phyloP scores from a whole-genome alignment of 2,888 invertebrate genomes.

The Pocota personata region DNA sequence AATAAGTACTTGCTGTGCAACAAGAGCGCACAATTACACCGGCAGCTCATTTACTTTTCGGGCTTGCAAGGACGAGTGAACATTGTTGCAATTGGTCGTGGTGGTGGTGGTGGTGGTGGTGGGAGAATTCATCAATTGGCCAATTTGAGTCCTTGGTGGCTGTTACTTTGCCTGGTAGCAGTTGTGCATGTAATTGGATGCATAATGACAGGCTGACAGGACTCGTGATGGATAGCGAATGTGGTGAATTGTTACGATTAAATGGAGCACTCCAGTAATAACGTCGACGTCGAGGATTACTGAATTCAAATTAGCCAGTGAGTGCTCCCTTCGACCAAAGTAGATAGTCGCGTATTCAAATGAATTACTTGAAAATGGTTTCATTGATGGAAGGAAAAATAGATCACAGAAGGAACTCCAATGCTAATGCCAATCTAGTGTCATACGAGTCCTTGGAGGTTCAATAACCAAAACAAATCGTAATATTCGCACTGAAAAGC shows the following conservation, averaged over 20 bases:
- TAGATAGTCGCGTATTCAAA: constrained; percentile 47
- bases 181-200: constrained; percentile 69
- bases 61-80: constrained; percentile 35
- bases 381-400: not conserved
- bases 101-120: not conserved
- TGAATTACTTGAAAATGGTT: constrained; percentile 51
- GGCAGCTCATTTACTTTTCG: constrained; percentile 59
- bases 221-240: constrained; percentile 55
- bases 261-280: constrained; percentile 27
- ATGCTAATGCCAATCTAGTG: too few species aligned
- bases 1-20: constrained; percentile 36
- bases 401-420: not conserved
- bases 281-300: constrained; percentile 47
- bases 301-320: constrained; percentile 64
- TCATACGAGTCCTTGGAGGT: too few species aligned
- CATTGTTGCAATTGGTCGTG: not conserved
- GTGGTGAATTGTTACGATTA: constrained; percentile 49
- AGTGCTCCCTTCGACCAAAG: constrained; percentile 33
- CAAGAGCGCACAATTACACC: constrained; percentile 62
- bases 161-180: constrained; percentile 17
- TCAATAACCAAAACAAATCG: too few species aligned
- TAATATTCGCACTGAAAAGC: too few species aligned
- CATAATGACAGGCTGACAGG: constrained; percentile 63
- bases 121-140: constrained; percentile 64
- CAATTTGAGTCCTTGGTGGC: constrained; percentile 51